A percentile compares a stretch with the other conserved stretches of the same genome.
Conservation (phyloP, 2,888 invertebrate genomes). For the Phengaris arion region DNA sequence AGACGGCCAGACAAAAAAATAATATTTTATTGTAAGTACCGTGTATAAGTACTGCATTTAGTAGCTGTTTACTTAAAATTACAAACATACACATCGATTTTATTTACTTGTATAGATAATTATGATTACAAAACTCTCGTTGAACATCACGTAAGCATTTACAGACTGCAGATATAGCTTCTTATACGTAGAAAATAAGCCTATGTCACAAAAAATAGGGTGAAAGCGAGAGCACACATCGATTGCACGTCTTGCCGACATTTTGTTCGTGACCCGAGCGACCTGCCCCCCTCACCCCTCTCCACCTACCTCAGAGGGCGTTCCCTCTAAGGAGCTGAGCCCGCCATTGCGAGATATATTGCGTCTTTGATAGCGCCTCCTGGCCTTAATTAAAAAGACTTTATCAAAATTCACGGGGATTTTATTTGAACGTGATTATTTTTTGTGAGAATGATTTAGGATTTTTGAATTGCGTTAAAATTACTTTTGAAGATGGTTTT, state of each 20-base stretch:
- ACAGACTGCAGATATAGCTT: too few relatives aligned
- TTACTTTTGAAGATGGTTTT: background rate
- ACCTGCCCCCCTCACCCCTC: constrained; percentile 56
- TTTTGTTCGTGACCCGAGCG: constrained; percentile 55
- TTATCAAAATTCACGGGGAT: constrained; percentile 23
- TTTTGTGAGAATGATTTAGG: background rate
- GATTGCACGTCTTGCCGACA: constrained; percentile 56
- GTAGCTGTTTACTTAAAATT: too few relatives aligned
- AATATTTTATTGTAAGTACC: too few relatives aligned
- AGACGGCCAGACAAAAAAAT: too few relatives aligned
- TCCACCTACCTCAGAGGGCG: constrained; percentile 58
- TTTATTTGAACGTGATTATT: constrained; percentile 23
- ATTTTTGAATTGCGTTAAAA: background rate
- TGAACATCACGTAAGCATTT: too few relatives aligned
- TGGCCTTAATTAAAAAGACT: constrained; percentile 24
- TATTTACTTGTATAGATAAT: too few relatives aligned
- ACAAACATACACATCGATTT: too few relatives aligned
- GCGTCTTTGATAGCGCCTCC: constrained; percentile 34
- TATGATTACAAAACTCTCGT: too few relatives aligned
- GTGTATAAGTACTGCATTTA: too few relatives aligned
- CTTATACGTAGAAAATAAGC: constrained; percentile 31
- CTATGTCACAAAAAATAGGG: constrained; percentile 1
- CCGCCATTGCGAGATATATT: constrained; percentile 47
- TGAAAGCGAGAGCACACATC: constrained; percentile 41
- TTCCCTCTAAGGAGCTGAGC: constrained; percentile 51